phyloP scores from a whole-genome alignment of 2,113 vertebrate genomes.

The Oceanodroma tethys region DNA sequence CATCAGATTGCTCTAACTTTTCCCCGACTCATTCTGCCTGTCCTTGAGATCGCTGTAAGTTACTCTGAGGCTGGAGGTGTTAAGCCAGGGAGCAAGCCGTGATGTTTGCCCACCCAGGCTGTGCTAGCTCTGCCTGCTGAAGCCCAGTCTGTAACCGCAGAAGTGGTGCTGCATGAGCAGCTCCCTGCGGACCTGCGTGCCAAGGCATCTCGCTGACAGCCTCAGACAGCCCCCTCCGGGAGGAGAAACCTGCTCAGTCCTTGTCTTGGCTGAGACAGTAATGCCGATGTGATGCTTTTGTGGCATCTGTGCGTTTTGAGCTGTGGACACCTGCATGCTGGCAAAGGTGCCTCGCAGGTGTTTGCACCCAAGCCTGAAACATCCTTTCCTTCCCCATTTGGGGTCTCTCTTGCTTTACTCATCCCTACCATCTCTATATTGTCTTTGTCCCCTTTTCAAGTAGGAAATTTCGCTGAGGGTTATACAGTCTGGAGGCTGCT shows the following conservation, averaged over 20 bases:
- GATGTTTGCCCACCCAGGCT: not conserved
- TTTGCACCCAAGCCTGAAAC: not conserved
- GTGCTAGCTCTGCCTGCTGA: not conserved
- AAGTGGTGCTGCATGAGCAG: not conserved
- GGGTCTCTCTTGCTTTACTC: not conserved
- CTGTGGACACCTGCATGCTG: not conserved
- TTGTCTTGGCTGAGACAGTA: fast-evolving
- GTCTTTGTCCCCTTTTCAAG: not conserved
- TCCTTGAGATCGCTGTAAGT: not conserved
- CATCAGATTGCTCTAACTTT: not conserved
- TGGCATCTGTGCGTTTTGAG: not conserved
- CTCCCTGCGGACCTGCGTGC: not conserved
- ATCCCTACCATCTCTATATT: not conserved
- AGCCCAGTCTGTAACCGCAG: not conserved
- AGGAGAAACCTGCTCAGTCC: not conserved
- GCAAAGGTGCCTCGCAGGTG: not conserved
- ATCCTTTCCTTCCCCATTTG: not conserved
- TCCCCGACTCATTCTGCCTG: not conserved
- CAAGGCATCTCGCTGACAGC: not conserved
- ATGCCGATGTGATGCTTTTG: fast-evolving
- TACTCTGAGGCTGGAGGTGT: not conserved
- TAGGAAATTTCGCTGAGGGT: not conserved
- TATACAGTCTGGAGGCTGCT: not conserved
- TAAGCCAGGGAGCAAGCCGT: not conserved
- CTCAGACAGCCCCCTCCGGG: not conserved